Base-by-base conservation (phyloP, 2,888 invertebrate species). In the Trilocha varians region DNA sequence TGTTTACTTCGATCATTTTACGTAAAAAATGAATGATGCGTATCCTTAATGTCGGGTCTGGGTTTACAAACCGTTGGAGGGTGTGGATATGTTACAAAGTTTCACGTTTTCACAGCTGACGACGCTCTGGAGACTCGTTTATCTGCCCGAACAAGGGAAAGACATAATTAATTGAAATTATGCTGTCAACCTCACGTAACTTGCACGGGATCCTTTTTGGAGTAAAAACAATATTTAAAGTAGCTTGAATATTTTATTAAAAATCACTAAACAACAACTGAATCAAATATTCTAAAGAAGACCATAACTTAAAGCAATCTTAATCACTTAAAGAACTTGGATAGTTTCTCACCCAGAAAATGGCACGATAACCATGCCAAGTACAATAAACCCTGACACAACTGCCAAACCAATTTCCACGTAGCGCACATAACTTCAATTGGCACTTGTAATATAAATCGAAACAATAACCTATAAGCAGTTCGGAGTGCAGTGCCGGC, bases 141-240 rank as follows among this genome's bases (percentile, higher is more conserved):
- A 63, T 79, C 74, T 75, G 62, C 65, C 67, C 65, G 45, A 68
- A 54, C 62, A 59, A 62, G 67, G 59, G 67, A 66, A 67, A 66
- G 65, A 67, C 63, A 73, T 77, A 76, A 78, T 77, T 79, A 79
- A 80, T 79, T 79, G 65, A 74, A 74, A 74, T 73, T 70, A 70
- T 61, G 58, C 68, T 65, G 70, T 66, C 72, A 71, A 53, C 54
- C 57, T 65, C 56, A 59, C 49, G 56, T 60, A 64, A 61, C 61
- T 56, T 53, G 56, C 54, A 55, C 51, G 54, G 50, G 55, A 9
- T 11, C 25, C 25, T 25, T n/a, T n/a, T n/a, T n/a, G n/a, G n/a
- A n/a, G n/a, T n/a, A n/a, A n/a, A n/a, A n/a, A n/a, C n/a, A n/a
- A n/a, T n/a, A n/a, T n/a, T n/a, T n/a, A n/a, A n/a, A n/a, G n/a